Base-by-base conservation (phyloP, 2,113 vertebrate genomes). In the Oxyura jamaicensis region DNA sequence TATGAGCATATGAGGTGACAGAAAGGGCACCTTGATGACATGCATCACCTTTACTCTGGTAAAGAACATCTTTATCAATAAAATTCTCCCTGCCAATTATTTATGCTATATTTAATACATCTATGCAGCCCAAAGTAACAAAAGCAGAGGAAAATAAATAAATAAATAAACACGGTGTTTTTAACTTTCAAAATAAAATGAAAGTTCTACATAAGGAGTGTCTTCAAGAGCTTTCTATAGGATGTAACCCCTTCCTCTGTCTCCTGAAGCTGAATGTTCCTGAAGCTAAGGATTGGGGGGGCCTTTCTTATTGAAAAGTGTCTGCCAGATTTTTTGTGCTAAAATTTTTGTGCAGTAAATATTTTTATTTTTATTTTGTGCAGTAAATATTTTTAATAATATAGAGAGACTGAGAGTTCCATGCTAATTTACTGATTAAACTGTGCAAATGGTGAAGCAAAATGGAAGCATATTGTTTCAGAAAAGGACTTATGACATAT, bases 51-150 rank as follows among this genome's bases (percentile, higher is more conserved):
- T 90, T 69, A 74, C 29, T 36, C 50, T 6, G 16, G n/a, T 73
- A 87, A 82, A 39, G 77, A 87, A 73, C 74, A 44, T 62, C 31
- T 41, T 59, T 75, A 79, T 79, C 67, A 92, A 95, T 6, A 5
- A 84, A 84, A 87, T 79, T 79, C 48, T 73, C 39, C 66, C 59
- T 85, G 72, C 31, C 59, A 85, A 41, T 75, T 90, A 95, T 60
- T 89, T 95, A 92, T 63, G 62, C 26, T 92, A 67, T 56, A 44
- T 87, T 95, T 92, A 90, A 72, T 50, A 84, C 21, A 69, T 31
- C 53, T 79, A 66, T 50, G 44, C 4, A 82, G 71, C 31, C 79
- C 7, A 77, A 95, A 89, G 44, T 31, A 4, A 22, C 12, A 77
- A 26, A 62, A 66, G 6, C 2, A 65, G 26, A 66, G 13, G 21